Percentiles rank a stretch among this genome's conserved stretches.
Evolutionary conservation across 2,888 invertebrate species (phyloP).

Genomic region (Andrena praecox): DNA sequence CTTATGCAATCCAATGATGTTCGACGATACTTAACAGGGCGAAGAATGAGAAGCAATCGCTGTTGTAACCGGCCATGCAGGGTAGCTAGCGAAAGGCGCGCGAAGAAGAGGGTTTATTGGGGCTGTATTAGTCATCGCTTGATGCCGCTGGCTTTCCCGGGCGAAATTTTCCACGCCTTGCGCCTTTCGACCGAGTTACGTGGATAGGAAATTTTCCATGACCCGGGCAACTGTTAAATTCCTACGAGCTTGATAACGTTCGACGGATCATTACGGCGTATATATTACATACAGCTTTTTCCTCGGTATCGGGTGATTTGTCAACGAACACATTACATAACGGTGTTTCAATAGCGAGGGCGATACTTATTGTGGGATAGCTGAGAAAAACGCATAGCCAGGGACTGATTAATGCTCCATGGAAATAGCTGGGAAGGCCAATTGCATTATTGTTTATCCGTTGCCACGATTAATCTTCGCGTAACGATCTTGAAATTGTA

Average conservation of each 20-base stretch:
- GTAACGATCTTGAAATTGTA: background rate
- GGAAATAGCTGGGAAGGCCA: background rate
- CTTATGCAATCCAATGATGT: slow-evolving; percentile 19
- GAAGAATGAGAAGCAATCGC: background rate
- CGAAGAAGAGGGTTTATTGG: background rate
- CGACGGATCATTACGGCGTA: background rate
- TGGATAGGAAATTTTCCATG: slow-evolving; percentile 19
- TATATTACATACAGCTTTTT: background rate
- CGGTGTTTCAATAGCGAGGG: background rate
- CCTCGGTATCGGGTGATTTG: background rate
- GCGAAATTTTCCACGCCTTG: slow-evolving; percentile 22
- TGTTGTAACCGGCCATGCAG: background rate
- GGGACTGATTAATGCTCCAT: background rate
- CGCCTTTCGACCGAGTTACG: background rate
- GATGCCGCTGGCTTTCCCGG: background rate
- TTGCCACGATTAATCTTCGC: background rate
- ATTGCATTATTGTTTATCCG: background rate
- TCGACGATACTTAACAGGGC: background rate
- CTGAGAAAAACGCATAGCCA: background rate
- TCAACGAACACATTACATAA: slow-evolving; percentile 7
- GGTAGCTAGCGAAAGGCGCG: too few species aligned
- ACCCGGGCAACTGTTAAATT: background rate
- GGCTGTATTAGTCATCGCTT: slow-evolving; percentile 42
- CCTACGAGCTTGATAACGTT: slow-evolving; percentile 10
- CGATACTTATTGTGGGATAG: slow-evolving; percentile 3